A percentile compares a stretch with the other conserved stretches of the same genome.
phyloP scores from a whole-genome alignment of 2,797 vertebrate genomes.

The Chaenodraco wilsoni region DNA sequence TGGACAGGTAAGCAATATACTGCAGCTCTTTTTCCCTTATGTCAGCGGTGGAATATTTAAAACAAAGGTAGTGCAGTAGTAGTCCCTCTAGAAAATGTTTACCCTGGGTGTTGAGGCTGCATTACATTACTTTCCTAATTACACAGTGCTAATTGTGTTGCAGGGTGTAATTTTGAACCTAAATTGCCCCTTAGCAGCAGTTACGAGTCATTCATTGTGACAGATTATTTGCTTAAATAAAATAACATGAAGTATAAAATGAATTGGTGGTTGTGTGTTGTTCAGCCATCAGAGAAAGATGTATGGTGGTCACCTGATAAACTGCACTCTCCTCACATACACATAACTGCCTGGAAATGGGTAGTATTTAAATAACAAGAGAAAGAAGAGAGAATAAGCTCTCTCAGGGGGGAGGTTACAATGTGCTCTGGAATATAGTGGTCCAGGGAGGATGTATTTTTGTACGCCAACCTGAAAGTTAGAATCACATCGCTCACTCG shows the following conservation, averaged over 20 bases:
- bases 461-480: too few relatives aligned
- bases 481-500: too few relatives aligned
- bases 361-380: too few relatives aligned
- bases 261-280: slow-evolving; percentile 6
- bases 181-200: slow-evolving; percentile 35
- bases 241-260: slow-evolving; percentile 41
- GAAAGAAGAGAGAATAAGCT: slow-evolving; percentile 49
- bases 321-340: too few relatives aligned
- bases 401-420: slow-evolving; percentile 32
- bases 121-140: slow-evolving; percentile 56
- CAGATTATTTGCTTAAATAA: slow-evolving; percentile 46
- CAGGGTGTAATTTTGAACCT: slow-evolving; percentile 52
- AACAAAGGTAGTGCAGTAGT: slow-evolving; percentile 32
- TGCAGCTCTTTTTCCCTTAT: not conserved
- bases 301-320: too few relatives aligned
- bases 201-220: slow-evolving; percentile 42
- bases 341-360: too few relatives aligned
- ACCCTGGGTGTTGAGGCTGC: slow-evolving; percentile 46
- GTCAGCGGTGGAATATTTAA: slow-evolving; percentile 16
- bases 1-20: not conserved
- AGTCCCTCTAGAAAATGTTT: slow-evolving; percentile 54
- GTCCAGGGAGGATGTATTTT: too few relatives aligned
- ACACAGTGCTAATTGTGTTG: slow-evolving; percentile 43
- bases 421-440: not conserved
- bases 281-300: too few relatives aligned